Percentiles rank a stretch among this genome's conserved stretches.
phyloP scores from a whole-genome alignment of 1,140 invertebrate genomes.

The Eubasilissa regina region DNA sequence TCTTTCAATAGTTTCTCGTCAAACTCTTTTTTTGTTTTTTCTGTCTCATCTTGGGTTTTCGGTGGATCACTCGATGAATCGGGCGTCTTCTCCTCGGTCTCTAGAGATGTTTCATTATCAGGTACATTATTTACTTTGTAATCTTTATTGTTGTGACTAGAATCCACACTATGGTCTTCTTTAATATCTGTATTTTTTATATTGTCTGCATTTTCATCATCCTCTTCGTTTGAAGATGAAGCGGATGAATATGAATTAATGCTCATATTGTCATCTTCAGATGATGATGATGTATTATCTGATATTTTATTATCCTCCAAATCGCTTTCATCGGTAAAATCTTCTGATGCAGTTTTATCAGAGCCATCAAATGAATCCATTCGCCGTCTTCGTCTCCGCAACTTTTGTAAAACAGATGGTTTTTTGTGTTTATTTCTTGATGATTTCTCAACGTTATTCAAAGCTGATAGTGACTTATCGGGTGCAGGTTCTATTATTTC shows the following conservation, averaged over 20 bases:
- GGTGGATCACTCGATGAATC: no score
- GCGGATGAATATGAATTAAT: slow-evolving; percentile 65
- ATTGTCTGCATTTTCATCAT: slow-evolving; percentile 66
- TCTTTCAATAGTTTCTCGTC: slow-evolving; percentile 44
- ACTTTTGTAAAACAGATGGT: slow-evolving; percentile 20
- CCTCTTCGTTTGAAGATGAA: slow-evolving; percentile 66
- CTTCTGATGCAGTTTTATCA: slow-evolving; percentile 46
- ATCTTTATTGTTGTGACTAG: slow-evolving; percentile 47
- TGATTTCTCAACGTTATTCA: neutral
- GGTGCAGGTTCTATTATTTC: neutral
- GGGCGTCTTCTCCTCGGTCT: neutral
- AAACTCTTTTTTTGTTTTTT: slow-evolving; percentile 41
- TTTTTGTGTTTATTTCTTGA: slow-evolving; percentile 50
- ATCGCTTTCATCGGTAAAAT: slow-evolving; percentile 49
- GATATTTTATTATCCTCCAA: slow-evolving; percentile 59
- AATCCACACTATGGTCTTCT: slow-evolving; percentile 38
- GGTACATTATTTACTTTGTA: slow-evolving; percentile 46
- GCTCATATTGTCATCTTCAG: slow-evolving; percentile 62
- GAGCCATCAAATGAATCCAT: slow-evolving; percentile 39
- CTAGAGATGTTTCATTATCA: slow-evolving; percentile 4
- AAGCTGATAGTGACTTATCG: neutral
- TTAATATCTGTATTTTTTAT: slow-evolving; percentile 35
- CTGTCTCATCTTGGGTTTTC: neutral
- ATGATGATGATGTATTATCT: slow-evolving; percentile 64
- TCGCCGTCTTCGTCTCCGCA: slow-evolving; percentile 42